Conservation (phyloP, 2,888 invertebrate genomes). For the Cantharis rustica region DNA sequence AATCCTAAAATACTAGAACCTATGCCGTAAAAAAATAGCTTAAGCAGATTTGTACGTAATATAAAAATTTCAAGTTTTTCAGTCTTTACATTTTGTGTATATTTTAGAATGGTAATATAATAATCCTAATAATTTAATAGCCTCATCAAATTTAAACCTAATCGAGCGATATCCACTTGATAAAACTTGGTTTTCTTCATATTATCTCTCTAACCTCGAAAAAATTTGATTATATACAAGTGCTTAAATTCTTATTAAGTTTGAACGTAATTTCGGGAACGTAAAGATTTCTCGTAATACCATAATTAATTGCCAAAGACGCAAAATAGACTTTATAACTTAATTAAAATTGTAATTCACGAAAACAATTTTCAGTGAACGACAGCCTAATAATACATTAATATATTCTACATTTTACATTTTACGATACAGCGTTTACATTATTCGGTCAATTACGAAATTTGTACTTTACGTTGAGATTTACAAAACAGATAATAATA, state of each 20-base stretch:
- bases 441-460: background rate
- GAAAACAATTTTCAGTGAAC: background rate
- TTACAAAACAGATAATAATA: background rate
- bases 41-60: too few relatives aligned
- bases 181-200: background rate
- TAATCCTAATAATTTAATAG: background rate
- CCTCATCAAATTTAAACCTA: background rate
- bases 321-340: constrained; percentile 30
- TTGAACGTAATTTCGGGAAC: constrained; percentile 7
- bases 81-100: too few relatives aligned
- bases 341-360: constrained; percentile 36
- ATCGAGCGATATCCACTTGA: background rate
- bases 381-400: background rate
- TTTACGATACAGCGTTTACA: background rate
- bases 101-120: too few relatives aligned
- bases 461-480: background rate
- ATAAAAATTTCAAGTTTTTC: too few relatives aligned
- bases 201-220: background rate
- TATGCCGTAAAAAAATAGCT: too few relatives aligned
- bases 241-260: background rate
- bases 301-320: constrained; percentile 30
- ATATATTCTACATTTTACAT: background rate
- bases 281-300: constrained; percentile 33
- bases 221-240: background rate
- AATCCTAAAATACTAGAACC: too few relatives aligned